Evolutionary conservation across 2,113 vertebrate species (phyloP).

Genomic region (Gambusia holbrooki): DNA sequence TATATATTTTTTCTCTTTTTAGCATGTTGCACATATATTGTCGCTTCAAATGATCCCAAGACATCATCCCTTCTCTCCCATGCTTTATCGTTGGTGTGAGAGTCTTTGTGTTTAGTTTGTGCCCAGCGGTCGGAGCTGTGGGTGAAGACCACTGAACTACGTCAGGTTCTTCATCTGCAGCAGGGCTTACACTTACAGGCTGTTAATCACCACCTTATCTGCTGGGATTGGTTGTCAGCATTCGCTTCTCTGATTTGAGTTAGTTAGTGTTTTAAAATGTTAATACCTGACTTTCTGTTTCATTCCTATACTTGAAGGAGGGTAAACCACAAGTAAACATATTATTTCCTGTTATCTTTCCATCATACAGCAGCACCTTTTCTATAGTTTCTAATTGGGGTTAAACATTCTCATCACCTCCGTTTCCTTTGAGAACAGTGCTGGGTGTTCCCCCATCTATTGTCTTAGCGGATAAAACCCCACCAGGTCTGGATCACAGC

Average conservation of each 20-base stretch:
- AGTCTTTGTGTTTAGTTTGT: not conserved
- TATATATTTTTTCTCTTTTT: too few relatives aligned
- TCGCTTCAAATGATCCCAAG: not conserved
- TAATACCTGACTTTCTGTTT: too few relatives aligned
- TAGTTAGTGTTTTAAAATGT: too few relatives aligned
- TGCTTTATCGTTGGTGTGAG: not conserved
- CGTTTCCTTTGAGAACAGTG: slow-evolving; percentile 15
- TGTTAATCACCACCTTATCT: too few relatives aligned
- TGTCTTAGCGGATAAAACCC: not conserved
- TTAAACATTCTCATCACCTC: slow-evolving; percentile 31
- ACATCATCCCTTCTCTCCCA: not conserved
- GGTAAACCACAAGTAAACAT: too few relatives aligned
- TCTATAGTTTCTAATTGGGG: slow-evolving; percentile 21
- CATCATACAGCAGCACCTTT: too few relatives aligned
- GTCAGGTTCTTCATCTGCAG: too few relatives aligned
- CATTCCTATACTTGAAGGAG: not conserved
- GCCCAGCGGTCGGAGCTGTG: not conserved
- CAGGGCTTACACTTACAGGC: too few relatives aligned
- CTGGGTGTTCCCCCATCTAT: slow-evolving; percentile 15
- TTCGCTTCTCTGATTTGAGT: too few relatives aligned
- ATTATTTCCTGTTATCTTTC: slow-evolving; percentile 23
- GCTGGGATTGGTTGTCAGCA: too few relatives aligned
- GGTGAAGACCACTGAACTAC: too few relatives aligned
- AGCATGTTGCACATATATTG: not conserved
- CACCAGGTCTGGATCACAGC: not conserved